Evolutionary conservation across 2,888 invertebrate genomes (phyloP).

Genomic region (Spialia ferax): DNA sequence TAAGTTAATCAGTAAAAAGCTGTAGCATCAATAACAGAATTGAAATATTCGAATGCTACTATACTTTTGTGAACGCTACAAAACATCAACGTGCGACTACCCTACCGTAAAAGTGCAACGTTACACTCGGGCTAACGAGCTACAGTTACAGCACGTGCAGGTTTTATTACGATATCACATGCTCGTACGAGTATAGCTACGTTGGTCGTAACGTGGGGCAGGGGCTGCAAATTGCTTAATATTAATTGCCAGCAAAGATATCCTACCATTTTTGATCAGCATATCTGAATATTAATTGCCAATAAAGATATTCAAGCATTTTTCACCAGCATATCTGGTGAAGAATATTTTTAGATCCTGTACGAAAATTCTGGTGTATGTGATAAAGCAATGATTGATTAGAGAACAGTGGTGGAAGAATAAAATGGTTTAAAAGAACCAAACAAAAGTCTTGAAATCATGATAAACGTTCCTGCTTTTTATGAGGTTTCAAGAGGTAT

Average conservation of each 20-base stretch:
- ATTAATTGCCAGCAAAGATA: not conserved
- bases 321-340: no score
- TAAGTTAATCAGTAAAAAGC: no score
- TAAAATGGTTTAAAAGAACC: not conserved
- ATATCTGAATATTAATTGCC: no score
- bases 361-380: not conserved
- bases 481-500: no score
- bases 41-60: not conserved
- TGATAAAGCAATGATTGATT: not conserved
- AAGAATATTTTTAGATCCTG: no score
- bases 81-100: not conserved
- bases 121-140: constrained; percentile 29
- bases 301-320: no score
- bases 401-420: not conserved
- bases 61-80: not conserved
- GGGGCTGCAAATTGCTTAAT: constrained; percentile 13
- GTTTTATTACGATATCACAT: constrained; percentile 34
- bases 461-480: no score
- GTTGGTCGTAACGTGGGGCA: not conserved
- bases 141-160: constrained; percentile 34
- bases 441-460: no score
- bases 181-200: constrained; percentile 8
- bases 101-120: constrained; percentile 22
- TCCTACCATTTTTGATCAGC: no score
- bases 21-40: not conserved